These are phyloP conservation scores for Trichoplusia ni DNA, from an alignment of 1,140 invertebrate genomes.

Conservation along the genomic window DNA sequence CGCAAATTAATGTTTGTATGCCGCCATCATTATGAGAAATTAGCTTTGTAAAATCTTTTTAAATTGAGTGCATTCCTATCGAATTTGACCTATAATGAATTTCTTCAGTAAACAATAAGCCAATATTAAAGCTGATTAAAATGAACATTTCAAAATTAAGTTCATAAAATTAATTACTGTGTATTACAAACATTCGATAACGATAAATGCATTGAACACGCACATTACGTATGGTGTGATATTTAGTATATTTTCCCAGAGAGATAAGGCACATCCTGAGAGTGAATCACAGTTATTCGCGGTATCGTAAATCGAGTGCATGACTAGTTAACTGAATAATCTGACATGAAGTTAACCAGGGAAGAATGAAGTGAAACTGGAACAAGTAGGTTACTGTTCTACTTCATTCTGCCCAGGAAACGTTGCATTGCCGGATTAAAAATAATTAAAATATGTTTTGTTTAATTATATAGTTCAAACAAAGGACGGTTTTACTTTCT, in stretches of 20 bases:
- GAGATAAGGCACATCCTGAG: conserved; percentile 20
- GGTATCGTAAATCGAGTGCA: not conserved
- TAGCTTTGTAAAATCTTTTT: conserved; percentile 12
- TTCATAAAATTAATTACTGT: not conserved
- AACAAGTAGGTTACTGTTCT: too few species aligned
- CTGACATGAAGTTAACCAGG: too few species aligned
- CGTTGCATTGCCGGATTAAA: too few species aligned
- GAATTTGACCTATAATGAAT: conserved; percentile 5
- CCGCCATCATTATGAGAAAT: conserved; percentile 16
- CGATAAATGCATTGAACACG: too few species aligned
- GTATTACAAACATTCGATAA: not conserved
- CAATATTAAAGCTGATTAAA: not conserved
- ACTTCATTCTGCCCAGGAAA: too few species aligned
- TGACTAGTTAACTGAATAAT: too few species aligned
- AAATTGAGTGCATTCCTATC: not conserved
- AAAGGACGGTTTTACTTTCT: too few species aligned
- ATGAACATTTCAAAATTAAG: not conserved
- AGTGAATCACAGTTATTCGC: conserved; percentile 9
- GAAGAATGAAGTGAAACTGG: too few species aligned
- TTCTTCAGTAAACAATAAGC: not conserved
- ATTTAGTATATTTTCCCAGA: conserved; percentile 29
- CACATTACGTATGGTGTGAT: not conserved
- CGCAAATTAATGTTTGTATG: conserved; percentile 25
- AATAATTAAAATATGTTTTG: too few species aligned
- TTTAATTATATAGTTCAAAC: too few species aligned